A percentile compares a stretch with the other conserved stretches of the same genome.
phyloP scores from a whole-genome alignment of 2,113 vertebrate species.

The Chascanopsetta lugubris region DNA sequence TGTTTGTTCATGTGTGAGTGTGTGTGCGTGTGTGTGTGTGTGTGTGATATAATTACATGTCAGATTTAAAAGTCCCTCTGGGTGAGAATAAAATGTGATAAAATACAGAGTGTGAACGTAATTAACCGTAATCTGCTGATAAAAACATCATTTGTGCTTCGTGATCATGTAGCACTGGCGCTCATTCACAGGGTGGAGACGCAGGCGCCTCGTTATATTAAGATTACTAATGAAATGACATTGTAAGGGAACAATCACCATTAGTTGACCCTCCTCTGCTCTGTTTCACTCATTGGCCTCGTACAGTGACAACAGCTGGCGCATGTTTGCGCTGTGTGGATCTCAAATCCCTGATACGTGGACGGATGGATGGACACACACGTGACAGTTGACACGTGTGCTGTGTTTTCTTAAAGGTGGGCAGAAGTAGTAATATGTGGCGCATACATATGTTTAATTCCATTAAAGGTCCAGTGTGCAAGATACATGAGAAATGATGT shows the following conservation, averaged over 20 bases:
- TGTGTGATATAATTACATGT: not conserved
- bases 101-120: conserved; percentile 35
- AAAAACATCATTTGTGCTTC: conserved; percentile 3
- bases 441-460: no score
- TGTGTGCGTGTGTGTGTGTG: not conserved
- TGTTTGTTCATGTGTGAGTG: not conserved
- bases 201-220: not conserved
- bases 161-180: not conserved
- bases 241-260: no score
- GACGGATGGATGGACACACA: conserved; percentile 29
- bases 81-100: conserved; percentile 14
- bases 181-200: not conserved
- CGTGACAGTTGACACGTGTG: conserved; percentile 1
- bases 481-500: no score
- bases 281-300: conserved; percentile 9
- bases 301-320: conserved; percentile 37
- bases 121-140: conserved; percentile 26
- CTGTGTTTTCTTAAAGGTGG: not conserved
- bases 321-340: conserved; percentile 17
- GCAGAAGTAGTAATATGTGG: no score
- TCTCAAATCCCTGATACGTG: conserved; percentile 39
- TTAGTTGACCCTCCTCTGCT: not conserved
- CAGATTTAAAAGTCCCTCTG: conserved; percentile 4
- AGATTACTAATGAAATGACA: not conserved
- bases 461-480: no score